phyloP scores from a whole-genome alignment of 2,888 invertebrate genomes.

The Lasioglossum vierecki region DNA sequence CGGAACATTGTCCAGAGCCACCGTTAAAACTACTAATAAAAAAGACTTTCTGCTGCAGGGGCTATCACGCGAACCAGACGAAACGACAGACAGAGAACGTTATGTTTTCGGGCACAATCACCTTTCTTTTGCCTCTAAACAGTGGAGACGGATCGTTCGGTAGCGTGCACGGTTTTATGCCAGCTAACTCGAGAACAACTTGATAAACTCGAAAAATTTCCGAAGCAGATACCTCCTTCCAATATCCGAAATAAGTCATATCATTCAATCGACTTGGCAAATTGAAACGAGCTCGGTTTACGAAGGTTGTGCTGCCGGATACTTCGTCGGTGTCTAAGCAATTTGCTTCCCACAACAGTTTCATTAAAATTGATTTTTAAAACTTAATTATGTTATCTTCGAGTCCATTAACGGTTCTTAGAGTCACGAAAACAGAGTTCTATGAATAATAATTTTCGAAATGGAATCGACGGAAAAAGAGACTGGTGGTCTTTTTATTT shows the following conservation, averaged over 20 bases:
- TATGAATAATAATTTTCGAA: not conserved
- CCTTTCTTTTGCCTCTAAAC: not conserved
- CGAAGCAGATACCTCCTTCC: not conserved
- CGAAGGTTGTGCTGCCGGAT: not conserved
- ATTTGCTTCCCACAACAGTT: not conserved
- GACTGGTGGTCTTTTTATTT: not conserved
- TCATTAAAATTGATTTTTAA: not conserved
- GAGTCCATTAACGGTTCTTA: not conserved
- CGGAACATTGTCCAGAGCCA: not conserved
- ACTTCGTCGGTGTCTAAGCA: too few species aligned
- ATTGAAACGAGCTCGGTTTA: not conserved
- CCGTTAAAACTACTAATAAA: slow-evolving; percentile 8
- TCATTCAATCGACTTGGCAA: not conserved
- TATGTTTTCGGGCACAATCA: not conserved
- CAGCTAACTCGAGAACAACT: not conserved
- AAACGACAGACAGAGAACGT: not conserved
- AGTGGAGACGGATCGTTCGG: not conserved
- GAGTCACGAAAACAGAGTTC: not conserved
- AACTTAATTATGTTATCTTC: not conserved
- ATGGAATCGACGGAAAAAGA: too few species aligned
- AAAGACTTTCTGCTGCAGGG: not conserved
- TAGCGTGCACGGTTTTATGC: not conserved
- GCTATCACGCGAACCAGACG: not conserved
- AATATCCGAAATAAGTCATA: not conserved
- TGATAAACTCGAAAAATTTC: not conserved